These are phyloP conservation scores for Potamarius usumacintae DNA, from an alignment of 2,113 vertebrate species.

Conservation along the genomic window DNA sequence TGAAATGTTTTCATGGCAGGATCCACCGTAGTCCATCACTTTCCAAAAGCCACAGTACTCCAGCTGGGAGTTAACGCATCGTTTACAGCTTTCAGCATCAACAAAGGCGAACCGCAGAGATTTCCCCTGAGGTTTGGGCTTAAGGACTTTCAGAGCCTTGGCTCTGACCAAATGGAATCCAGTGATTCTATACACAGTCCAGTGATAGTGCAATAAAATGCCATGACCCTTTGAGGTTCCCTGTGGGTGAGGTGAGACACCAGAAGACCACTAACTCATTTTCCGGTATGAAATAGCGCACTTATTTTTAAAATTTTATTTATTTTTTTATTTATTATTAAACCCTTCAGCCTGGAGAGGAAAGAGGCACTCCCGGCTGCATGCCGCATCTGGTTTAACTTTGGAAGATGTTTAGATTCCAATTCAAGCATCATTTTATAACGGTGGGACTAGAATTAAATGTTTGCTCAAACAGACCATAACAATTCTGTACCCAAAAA, in stretches of 20 bases:
- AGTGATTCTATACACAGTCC: background rate
- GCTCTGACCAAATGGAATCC: conserved; percentile 24
- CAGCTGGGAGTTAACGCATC: conserved; percentile 30
- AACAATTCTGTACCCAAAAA: conserved; percentile 60
- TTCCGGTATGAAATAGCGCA: conserved; percentile 66
- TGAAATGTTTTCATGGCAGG: conserved; percentile 28
- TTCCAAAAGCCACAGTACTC: conserved; percentile 17
- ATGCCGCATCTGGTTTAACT: conserved; percentile 71
- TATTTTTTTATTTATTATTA: background rate
- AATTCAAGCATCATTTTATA: conserved; percentile 70
- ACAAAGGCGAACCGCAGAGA: conserved; percentile 37
- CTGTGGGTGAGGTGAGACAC: conserved; percentile 53
- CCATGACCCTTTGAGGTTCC: conserved; percentile 26
- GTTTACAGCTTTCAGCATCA: conserved; percentile 34
- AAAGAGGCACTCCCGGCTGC: conserved; percentile 55
- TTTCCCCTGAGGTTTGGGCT: conserved; percentile 22
- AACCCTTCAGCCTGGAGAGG: conserved; percentile 35
- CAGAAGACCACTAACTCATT: conserved; percentile 65
- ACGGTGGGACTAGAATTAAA: conserved; percentile 72
- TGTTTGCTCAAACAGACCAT: conserved; percentile 74
- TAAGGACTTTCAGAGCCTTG: conserved; percentile 18
- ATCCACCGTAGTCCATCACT: background rate
- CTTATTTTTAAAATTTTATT: conserved; percentile 65
- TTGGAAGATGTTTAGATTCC: conserved; percentile 73
- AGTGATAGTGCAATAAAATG: conserved; percentile 13